Evolutionary conservation across 2,888 invertebrate genomes (phyloP).

Genomic region (Coremacera marginata): DNA sequence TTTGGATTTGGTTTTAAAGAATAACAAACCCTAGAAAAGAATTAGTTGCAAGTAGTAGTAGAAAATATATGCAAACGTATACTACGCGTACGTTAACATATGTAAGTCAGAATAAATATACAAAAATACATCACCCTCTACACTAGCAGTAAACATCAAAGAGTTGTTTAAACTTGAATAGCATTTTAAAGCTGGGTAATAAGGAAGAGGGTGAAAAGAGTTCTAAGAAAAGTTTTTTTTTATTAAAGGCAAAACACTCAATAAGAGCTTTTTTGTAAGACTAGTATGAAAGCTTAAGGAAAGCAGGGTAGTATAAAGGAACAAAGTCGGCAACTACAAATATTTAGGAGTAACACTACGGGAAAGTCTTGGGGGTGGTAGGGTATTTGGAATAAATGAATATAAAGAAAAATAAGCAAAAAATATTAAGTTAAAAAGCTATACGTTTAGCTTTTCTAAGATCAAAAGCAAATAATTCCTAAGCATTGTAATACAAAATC

Average conservation of each 20-base stretch:
- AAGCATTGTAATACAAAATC: too few relatives aligned
- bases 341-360: background rate
- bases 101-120: too few relatives aligned
- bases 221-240: background rate
- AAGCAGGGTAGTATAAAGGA: background rate
- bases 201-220: background rate
- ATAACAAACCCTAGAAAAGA: conserved; percentile 65
- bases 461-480: too few relatives aligned
- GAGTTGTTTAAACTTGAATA: background rate
- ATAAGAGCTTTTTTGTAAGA: too few relatives aligned
- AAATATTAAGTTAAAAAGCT: too few relatives aligned
- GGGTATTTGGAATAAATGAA: too few relatives aligned
- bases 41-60: conserved; percentile 16
- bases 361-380: background rate
- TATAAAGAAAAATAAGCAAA: too few relatives aligned
- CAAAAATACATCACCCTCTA: too few relatives aligned
- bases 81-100: background rate
- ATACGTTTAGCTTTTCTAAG: too few relatives aligned
- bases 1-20: conserved; percentile 67
- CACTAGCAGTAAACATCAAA: too few relatives aligned
- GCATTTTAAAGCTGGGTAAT: background rate
- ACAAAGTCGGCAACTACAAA: too few relatives aligned
- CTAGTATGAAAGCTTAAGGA: background rate
- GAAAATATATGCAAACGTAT: background rate
- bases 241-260: too few relatives aligned